These are phyloP conservation scores for Zingel zingel DNA, from an alignment of 2,113 vertebrate genomes.

Conservation along the genomic window DNA sequence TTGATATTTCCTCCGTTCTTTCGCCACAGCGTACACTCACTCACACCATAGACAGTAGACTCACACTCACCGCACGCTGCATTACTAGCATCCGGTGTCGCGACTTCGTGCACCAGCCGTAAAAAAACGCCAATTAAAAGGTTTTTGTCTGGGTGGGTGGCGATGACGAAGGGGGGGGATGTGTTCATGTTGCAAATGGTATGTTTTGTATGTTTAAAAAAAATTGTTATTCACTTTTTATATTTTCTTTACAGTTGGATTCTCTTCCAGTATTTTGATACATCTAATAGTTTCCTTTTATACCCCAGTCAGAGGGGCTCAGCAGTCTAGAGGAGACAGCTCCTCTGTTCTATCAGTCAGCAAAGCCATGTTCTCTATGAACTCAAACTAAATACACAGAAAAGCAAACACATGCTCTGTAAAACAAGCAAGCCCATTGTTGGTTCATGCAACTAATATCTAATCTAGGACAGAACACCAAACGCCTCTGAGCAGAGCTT, in stretches of 20 bases:
- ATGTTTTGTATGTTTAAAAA: too few relatives aligned
- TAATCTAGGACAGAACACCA: not conserved
- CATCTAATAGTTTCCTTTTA: not conserved
- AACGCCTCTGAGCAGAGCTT: not conserved
- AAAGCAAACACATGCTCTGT: not conserved
- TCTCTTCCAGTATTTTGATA: not conserved
- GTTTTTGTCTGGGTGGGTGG: too few relatives aligned
- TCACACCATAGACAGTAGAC: too few relatives aligned
- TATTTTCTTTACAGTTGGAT: not conserved
- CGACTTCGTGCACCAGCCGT: too few relatives aligned
- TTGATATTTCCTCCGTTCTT: too few relatives aligned
- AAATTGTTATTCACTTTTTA: not conserved
- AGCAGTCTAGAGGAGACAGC: not conserved
- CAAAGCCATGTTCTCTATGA: not conserved
- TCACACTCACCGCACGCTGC: too few relatives aligned
- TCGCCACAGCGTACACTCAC: too few relatives aligned
- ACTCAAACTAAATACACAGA: constrained; percentile 5
- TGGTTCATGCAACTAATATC: constrained; percentile 12
- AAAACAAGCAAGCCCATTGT: constrained; percentile 13
- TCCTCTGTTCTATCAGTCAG: not conserved
- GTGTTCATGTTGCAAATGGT: too few relatives aligned
- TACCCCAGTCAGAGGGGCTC: not conserved
- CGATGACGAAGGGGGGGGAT: too few relatives aligned
- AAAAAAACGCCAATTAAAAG: too few relatives aligned
- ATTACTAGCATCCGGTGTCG: too few relatives aligned